phyloP scores from a whole-genome alignment of 2,888 invertebrate genomes.

The Chesias legatella region DNA sequence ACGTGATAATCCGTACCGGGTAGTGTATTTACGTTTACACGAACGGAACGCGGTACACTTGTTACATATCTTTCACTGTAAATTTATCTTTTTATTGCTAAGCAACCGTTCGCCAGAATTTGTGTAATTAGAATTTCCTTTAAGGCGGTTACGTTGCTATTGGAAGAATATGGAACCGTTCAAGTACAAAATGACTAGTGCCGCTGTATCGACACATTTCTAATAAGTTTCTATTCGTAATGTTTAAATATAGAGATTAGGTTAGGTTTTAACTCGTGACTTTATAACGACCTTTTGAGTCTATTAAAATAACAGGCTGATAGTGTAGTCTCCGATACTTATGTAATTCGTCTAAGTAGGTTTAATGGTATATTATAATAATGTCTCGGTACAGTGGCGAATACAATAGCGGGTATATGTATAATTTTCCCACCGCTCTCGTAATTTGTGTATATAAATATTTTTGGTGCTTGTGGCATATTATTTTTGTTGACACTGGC shows the following conservation, averaged over 20 bases:
- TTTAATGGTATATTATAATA: constrained; percentile 28
- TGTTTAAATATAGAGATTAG: constrained; percentile 22
- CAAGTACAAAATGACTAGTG: constrained; percentile 40
- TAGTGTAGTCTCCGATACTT: constrained; percentile 25
- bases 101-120: constrained; percentile 15
- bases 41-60: constrained; percentile 60
- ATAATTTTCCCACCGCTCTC: constrained; percentile 68
- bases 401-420: constrained; percentile 60
- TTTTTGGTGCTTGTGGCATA: constrained; percentile 12
- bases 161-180: constrained; percentile 28
- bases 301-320: constrained; percentile 28
- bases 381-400: constrained; percentile 57
- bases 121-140: constrained; percentile 11
- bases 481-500: constrained; percentile 25
- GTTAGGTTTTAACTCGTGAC: constrained; percentile 28
- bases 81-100: constrained; percentile 38
- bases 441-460: constrained; percentile 56
- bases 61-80: constrained; percentile 76
- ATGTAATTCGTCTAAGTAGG: constrained; percentile 18
- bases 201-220: constrained; percentile 51
- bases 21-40: constrained; percentile 55
- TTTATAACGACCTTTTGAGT: constrained; percentile 27
- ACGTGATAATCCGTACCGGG: constrained; percentile 56
- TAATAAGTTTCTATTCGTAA: constrained; percentile 18
- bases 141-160: constrained; percentile 13